Percentiles rank a stretch among this genome's conserved stretches.
Conservation (phyloP, 2,113 vertebrate genomes). For the Heliornis fulica region DNA sequence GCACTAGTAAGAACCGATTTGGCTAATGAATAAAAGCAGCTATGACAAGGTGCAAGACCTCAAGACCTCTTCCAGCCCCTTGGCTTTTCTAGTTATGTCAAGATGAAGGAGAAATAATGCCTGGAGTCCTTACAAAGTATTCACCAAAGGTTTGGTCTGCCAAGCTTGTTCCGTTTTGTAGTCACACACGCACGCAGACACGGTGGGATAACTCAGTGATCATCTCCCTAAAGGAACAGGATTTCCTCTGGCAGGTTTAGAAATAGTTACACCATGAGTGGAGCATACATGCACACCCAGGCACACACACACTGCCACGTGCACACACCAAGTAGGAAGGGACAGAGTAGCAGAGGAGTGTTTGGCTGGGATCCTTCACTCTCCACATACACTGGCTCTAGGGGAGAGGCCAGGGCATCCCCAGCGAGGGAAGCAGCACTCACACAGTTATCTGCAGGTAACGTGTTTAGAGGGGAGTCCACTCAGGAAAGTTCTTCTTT, state of each 20-base stretch:
- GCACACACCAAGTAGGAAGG: not conserved
- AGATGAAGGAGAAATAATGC: not conserved
- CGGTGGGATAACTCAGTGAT: not conserved
- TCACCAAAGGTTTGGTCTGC: not conserved
- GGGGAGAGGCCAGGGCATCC: not conserved
- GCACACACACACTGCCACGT: not conserved
- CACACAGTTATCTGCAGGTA: not conserved
- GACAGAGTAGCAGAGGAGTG: not conserved
- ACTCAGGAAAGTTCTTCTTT: not conserved
- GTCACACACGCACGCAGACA: not conserved
- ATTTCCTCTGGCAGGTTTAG: not conserved
- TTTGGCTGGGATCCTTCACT: not conserved
- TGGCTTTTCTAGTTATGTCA: not conserved
- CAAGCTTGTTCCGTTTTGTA: slow-evolving; percentile 9
- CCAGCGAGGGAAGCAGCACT: not conserved
- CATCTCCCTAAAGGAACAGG: not conserved
- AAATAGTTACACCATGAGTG: not conserved
- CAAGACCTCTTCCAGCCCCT: not conserved
- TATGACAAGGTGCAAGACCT: not conserved
- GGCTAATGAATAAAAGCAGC: not conserved
- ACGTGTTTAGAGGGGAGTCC: not conserved
- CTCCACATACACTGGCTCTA: not conserved
- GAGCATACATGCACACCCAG: not conserved
- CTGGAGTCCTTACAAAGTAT: not conserved
- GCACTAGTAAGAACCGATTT: not conserved